Base-by-base conservation (phyloP, 2,797 vertebrate genomes). In the Luscinia megarhynchos region DNA sequence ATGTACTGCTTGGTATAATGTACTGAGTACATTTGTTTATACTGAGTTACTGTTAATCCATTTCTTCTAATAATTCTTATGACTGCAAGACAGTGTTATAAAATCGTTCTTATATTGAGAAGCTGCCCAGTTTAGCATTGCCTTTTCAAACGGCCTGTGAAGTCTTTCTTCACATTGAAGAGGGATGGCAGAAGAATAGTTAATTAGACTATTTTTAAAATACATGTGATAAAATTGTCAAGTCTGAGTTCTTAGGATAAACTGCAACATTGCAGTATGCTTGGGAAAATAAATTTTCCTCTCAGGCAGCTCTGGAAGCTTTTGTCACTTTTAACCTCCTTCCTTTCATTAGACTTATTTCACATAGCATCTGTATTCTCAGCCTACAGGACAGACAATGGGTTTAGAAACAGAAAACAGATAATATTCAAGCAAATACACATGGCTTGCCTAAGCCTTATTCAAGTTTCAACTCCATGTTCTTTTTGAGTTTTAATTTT, bases 1-100 rank as follows among this genome's bases (percentile, higher is more conserved):
- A 72, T 46, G 58, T 70, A 90, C 84, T 93, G 22, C 61, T 85
- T 91, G 54, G 19, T 72, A 43, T 73, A 75, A 78, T 66, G 16
- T 66, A 95, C 85, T 66, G 26, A 93, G 58, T 90, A 40, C 67
- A 67, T 73, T 75, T 91, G 84, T 96, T 95, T 94, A 95, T 84
- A 48, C 46, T 72, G 59, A 81, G 70, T 94, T 94, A 48, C 73
- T 85, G 19, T 69, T 96, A 93, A 97, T 91, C 58, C 20, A 73
- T 94, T 93, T 88, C 13, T 93, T 94, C 90, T 87, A 77, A 87
- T 93, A 84, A 94, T 94, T 92, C 53, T 90, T 73, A 32, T 0
- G 55, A 76, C 22, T 79, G 36, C 17, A 62, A 70, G 77, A 51
- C 53, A 75, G 40, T n/a, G 29, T 86, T 88, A 40, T 24, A 90